phyloP scores from a whole-genome alignment of 1,140 invertebrate species.

The Leptoteleia sp. region DNA sequence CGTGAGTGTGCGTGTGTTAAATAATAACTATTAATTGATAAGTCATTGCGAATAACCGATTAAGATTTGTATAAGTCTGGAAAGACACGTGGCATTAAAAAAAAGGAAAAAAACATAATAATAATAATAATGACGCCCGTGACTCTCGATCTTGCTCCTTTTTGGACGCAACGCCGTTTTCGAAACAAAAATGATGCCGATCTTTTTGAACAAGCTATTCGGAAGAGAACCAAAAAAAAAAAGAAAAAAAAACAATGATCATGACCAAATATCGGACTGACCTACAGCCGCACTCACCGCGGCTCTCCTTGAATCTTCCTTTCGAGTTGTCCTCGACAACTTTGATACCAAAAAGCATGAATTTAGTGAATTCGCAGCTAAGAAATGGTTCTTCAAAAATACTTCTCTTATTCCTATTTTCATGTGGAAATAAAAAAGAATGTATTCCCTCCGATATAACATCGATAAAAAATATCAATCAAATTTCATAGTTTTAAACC shows the following conservation, averaged over 20 bases:
- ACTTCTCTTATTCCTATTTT: too few relatives aligned
- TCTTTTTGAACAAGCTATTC: slow-evolving; percentile 22
- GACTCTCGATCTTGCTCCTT: slow-evolving; percentile 58
- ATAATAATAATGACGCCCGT: slow-evolving; percentile 39
- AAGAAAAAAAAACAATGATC: slow-evolving; percentile 4
- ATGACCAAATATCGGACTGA: slow-evolving; percentile 52
- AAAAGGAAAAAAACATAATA: not conserved
- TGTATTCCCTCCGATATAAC: too few relatives aligned
- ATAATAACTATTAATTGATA: slow-evolving; percentile 78
- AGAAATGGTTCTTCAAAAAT: not conserved
- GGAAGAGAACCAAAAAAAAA: slow-evolving; percentile 13
- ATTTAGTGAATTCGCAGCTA: slow-evolving; percentile 11
- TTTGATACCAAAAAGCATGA: slow-evolving; percentile 34
- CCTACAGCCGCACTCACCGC: slow-evolving; percentile 33
- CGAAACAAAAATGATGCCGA: not conserved
- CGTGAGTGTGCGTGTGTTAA: slow-evolving; percentile 79
- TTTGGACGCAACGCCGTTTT: slow-evolving; percentile 25
- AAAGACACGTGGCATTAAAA: slow-evolving; percentile 50
- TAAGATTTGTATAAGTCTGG: slow-evolving; percentile 46
- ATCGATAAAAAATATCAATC: too few relatives aligned
- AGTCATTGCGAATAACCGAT: slow-evolving; percentile 67
- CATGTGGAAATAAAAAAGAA: too few relatives aligned
- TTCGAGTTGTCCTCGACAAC: slow-evolving; percentile 36
- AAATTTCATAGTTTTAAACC: too few relatives aligned
- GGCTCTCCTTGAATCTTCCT: slow-evolving; percentile 52